Percentiles rank a stretch among this genome's conserved stretches.
Evolutionary conservation across 1,140 invertebrate genomes (phyloP).

Genomic region (Arctopsyche grandis): DNA sequence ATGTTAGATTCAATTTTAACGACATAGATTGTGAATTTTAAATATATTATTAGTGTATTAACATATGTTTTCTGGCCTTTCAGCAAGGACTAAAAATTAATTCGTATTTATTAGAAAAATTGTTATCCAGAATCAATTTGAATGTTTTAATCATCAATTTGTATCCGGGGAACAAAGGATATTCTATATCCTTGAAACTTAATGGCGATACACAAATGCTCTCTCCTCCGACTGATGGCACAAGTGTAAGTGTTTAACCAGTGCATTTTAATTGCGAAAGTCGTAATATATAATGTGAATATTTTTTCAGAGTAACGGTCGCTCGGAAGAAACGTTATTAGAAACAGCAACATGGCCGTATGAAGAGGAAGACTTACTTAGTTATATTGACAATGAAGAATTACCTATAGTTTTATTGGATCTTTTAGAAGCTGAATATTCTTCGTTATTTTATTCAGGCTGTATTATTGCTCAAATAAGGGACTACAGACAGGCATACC

Average conservation of each 20-base stretch:
- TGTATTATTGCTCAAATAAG: constrained; percentile 92
- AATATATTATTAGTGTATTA: constrained; percentile 26
- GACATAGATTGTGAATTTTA: background rate
- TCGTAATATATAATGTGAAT: constrained; percentile 14
- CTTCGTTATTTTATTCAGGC: constrained; percentile 88
- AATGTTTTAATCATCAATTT: constrained; percentile 91
- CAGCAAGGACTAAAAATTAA: constrained; percentile 76
- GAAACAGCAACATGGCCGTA: constrained; percentile 82
- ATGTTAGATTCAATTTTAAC: constrained; percentile 59
- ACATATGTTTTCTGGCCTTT: constrained; percentile 54
- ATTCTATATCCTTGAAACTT: constrained; percentile 80
- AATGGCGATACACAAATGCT: constrained; percentile 68
- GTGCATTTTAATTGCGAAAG: background rate
- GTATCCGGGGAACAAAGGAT: constrained; percentile 91
- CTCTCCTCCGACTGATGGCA: constrained; percentile 59
- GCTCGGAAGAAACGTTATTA: constrained; percentile 70
- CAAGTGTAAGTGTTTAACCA: constrained; percentile 58
- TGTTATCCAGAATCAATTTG: constrained; percentile 84
- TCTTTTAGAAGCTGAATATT: constrained; percentile 81
- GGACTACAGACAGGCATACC: constrained; percentile 84
- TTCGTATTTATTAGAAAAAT: constrained; percentile 84
- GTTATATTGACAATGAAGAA: constrained; percentile 86
- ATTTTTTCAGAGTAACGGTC: constrained; percentile 44
- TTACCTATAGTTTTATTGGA: constrained; percentile 87
- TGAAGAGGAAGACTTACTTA: constrained; percentile 79